phyloP scores from a whole-genome alignment of 2,888 invertebrate genomes.

The Lordiphosa fenestrarum region DNA sequence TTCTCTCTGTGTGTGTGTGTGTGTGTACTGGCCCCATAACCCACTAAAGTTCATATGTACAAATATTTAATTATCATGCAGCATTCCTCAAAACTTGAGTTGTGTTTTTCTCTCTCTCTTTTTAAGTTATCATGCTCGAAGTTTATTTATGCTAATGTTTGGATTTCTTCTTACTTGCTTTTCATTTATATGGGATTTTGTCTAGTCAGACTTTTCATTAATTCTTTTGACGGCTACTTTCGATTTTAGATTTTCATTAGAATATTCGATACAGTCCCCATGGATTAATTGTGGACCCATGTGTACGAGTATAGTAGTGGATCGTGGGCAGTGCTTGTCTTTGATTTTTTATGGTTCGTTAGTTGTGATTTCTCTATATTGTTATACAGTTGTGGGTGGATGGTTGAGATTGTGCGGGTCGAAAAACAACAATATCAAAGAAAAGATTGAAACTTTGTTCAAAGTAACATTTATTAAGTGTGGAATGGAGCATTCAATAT shows the following conservation, averaged over 20 bases:
- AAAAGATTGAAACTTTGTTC: too few relatives aligned
- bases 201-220: constrained; percentile 38
- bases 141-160: constrained; percentile 54
- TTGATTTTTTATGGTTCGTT: constrained; percentile 1
- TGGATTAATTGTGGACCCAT: constrained; percentile 10
- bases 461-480: too few relatives aligned
- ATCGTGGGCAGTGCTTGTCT: constrained; percentile 23
- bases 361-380: too few relatives aligned
- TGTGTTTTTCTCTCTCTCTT: constrained; percentile 33
- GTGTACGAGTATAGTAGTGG: constrained; percentile 14
- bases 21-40: constrained; percentile 47
- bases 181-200: constrained; percentile 30
- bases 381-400: too few relatives aligned
- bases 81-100: constrained; percentile 22
- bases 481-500: too few relatives aligned
- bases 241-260: constrained; percentile 30
- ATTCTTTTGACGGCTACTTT: constrained; percentile 30
- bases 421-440: too few relatives aligned
- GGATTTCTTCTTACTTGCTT: constrained; percentile 15
- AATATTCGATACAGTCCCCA: constrained; percentile 7
- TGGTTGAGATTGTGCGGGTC: too few relatives aligned
- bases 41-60: constrained; percentile 63
- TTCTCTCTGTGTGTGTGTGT: constrained; percentile 8
- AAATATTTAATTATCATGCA: constrained; percentile 62
- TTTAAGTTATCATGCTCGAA: constrained; percentile 46